These are phyloP conservation scores for Rhodeus uyekii DNA, from an alignment of 2,797 vertebrate genomes.

Conservation along the genomic window DNA sequence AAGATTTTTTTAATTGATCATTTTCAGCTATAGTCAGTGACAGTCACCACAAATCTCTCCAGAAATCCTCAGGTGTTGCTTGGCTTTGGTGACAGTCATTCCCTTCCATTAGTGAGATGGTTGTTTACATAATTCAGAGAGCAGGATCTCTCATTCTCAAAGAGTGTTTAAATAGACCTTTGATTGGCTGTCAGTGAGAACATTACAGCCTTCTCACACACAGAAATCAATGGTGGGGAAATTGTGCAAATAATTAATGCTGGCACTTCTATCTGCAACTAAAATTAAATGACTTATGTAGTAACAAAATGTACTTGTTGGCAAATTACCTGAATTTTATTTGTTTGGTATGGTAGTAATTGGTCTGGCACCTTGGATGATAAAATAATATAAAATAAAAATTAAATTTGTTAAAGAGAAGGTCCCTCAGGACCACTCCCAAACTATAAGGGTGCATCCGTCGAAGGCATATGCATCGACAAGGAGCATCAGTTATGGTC, in stretches of 20 bases:
- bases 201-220: slow-evolving; percentile 31
- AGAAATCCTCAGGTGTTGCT: slow-evolving; percentile 14
- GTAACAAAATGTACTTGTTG: slow-evolving; percentile 4
- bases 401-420: too few species aligned
- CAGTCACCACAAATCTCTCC: neutral
- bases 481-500: too few species aligned
- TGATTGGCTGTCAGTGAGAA: slow-evolving; percentile 40
- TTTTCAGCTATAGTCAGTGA: neutral
- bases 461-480: too few species aligned
- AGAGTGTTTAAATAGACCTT: slow-evolving; percentile 16
- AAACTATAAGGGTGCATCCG: too few species aligned
- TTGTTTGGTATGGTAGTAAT: slow-evolving; percentile 9
- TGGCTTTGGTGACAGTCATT: slow-evolving; percentile 38
- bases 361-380: neutral
- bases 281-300: slow-evolving; percentile 25
- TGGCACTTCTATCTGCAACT: slow-evolving; percentile 45
- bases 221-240: slow-evolving; percentile 48
- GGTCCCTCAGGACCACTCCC: too few species aligned
- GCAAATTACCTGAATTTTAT: slow-evolving; percentile 10
- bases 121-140: slow-evolving; percentile 55
- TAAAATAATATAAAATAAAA: neutral
- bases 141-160: slow-evolving; percentile 35
- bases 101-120: slow-evolving; percentile 55
- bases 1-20: neutral
- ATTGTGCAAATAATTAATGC: slow-evolving; percentile 48